These are phyloP conservation scores for Pseudomyrmex pallidus DNA, from an alignment of 1,140 invertebrate species.

Conservation along the genomic window DNA sequence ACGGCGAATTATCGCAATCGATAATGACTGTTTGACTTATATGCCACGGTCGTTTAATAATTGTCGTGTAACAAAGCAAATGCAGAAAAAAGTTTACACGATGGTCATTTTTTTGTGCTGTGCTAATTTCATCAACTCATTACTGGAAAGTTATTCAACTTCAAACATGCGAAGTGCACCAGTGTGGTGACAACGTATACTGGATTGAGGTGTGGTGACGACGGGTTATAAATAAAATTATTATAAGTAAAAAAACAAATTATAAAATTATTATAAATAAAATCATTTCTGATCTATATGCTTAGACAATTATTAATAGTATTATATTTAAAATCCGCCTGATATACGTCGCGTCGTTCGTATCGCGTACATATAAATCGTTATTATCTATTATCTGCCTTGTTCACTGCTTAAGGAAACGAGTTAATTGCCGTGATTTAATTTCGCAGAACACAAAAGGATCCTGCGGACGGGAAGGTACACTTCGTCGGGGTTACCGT, in stretches of 20 bases:
- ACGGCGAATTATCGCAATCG: slow-evolving; percentile 43
- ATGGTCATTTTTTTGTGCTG: not conserved
- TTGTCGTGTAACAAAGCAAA: not conserved
- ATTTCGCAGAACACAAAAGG: slow-evolving; percentile 42
- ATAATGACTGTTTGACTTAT: slow-evolving; percentile 2
- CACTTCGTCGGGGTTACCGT: slow-evolving; percentile 29
- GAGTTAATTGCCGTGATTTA: slow-evolving; percentile 58
- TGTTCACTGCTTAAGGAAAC: slow-evolving; percentile 33
- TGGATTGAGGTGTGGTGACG: no score
- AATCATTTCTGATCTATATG: no score
- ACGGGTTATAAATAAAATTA: no score
- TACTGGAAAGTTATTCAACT: no score
- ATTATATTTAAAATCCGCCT: slow-evolving; percentile 17
- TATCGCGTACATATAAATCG: slow-evolving; percentile 29
- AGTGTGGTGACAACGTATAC: no score
- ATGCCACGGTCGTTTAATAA: not conserved
- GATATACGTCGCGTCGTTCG: not conserved
- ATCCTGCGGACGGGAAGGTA: slow-evolving; percentile 12
- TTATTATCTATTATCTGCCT: slow-evolving; percentile 51
- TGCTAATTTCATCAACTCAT: no score
- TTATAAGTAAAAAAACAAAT: no score
- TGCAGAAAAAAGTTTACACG: not conserved
- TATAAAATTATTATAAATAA: no score
- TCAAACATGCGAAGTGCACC: no score
- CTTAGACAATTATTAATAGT: no score